Percentiles rank a stretch among this genome's conserved stretches.
These are phyloP conservation scores for Rhynchophorus ferrugineus DNA, from an alignment of 1,140 invertebrate species.

Conservation along the genomic window DNA sequence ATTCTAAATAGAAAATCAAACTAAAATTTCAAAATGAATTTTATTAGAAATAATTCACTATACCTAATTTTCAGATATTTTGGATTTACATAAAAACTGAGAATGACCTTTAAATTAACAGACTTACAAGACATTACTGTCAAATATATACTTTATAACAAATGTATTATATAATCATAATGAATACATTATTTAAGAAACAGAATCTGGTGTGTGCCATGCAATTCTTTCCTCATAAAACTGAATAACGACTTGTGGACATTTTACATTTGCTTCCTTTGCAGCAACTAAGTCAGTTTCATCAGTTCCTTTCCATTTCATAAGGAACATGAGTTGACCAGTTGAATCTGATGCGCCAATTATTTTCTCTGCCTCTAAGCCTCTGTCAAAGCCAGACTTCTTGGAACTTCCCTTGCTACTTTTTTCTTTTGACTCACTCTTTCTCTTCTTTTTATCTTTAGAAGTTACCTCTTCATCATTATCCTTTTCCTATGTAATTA, in stretches of 20 bases:
- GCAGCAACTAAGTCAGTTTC: constrained; percentile 92
- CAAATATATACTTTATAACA: too few relatives aligned
- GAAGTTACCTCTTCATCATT: constrained; percentile 21
- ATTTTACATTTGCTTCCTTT: constrained; percentile 82
- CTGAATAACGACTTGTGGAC: constrained; percentile 91
- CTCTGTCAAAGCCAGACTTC: constrained; percentile 77
- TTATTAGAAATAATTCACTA: too few relatives aligned
- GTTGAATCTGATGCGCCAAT: constrained; percentile 93
- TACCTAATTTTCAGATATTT: too few relatives aligned
- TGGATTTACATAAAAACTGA: too few relatives aligned
- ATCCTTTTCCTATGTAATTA: constrained; percentile 15
- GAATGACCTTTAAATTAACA: too few relatives aligned
- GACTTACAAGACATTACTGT: too few relatives aligned
- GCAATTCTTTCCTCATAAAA: constrained; percentile 94
- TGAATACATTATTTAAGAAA: constrained; percentile 28
- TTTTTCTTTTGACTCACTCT: constrained; percentile 20
- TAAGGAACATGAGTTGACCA: constrained; percentile 92
- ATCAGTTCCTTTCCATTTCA: constrained; percentile 96
- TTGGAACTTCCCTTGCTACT: constrained; percentile 27
- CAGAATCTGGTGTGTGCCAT: constrained; percentile 71
- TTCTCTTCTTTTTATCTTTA: constrained; percentile 27
- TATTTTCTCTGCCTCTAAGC: constrained; percentile 86
- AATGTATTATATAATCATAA: too few relatives aligned
- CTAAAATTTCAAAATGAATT: too few relatives aligned
- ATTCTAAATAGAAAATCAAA: too few relatives aligned